These are phyloP conservation scores for Glyptemys insculpta DNA, from an alignment of 2,797 vertebrate genomes.

Conservation along the genomic window DNA sequence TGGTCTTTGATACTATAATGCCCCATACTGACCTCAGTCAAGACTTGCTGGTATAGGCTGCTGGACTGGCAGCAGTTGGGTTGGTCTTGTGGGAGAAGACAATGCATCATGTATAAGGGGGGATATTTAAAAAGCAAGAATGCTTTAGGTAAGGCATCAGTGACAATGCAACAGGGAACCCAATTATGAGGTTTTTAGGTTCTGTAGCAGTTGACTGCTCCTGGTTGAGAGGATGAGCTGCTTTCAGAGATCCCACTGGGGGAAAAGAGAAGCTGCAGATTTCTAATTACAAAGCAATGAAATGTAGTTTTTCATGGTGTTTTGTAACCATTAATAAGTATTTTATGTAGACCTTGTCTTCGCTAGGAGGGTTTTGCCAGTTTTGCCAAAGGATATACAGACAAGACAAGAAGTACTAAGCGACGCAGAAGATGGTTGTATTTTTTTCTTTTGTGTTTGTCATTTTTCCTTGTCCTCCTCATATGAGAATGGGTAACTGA, in stretches of 20 bases:
- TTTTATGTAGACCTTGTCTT: not conserved
- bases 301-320: not conserved
- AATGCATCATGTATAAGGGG: not conserved
- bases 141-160: not conserved
- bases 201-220: not conserved
- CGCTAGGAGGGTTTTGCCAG: not conserved
- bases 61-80: not conserved
- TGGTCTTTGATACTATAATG: not conserved
- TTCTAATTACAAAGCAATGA: not conserved
- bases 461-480: not conserved
- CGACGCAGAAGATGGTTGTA: not conserved
- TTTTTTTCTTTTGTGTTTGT: not conserved
- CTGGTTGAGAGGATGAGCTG: not conserved
- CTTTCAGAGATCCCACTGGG: not conserved
- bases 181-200: not conserved
- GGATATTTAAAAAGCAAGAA: not conserved
- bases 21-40: not conserved
- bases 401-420: not conserved
- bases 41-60: not conserved
- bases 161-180: not conserved
- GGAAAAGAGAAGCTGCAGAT: not conserved
- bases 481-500: not conserved
- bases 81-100: not conserved
- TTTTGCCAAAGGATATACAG: not conserved
- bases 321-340: not conserved